Percentiles rank a stretch among this genome's conserved stretches.
phyloP scores from a whole-genome alignment of 1,140 invertebrate genomes.

The Stenopsyche tienmushanensis region DNA sequence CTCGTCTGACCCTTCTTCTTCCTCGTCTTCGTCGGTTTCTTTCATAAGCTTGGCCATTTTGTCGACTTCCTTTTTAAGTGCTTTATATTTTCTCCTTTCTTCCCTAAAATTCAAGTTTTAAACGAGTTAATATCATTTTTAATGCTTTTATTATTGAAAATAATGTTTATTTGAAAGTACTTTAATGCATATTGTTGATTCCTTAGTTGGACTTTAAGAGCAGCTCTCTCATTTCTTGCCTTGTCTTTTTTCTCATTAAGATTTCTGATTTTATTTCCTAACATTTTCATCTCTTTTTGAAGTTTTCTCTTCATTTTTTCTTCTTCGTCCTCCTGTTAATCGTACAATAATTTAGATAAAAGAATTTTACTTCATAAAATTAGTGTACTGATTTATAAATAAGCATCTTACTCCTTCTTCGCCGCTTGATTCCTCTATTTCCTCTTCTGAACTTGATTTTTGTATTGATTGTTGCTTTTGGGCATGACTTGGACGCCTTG shows the following conservation, averaged over 20 bases:
- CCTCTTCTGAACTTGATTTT: conserved; percentile 54
- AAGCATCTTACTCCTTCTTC: conserved; percentile 48
- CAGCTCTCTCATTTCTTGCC: conserved; percentile 74
- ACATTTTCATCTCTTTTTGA: conserved; percentile 71
- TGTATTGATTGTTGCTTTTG: conserved; percentile 53
- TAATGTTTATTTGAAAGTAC: conserved; percentile 47
- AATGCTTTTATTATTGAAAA: background rate
- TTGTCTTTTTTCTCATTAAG: conserved; percentile 76
- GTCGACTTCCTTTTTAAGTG: conserved; percentile 81
- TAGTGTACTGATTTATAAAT: background rate
- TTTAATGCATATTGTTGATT: conserved; percentile 75
- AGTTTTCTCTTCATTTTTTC: conserved; percentile 71
- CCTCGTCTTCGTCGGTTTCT: conserved; percentile 72
- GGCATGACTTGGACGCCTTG: conserved; percentile 54
- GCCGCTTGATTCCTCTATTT: conserved; percentile 56
- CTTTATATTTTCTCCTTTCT: conserved; percentile 74
- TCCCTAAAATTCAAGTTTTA: conserved; percentile 49
- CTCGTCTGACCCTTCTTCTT: conserved; percentile 68
- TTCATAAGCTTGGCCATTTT: conserved; percentile 86
- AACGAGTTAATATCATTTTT: background rate
- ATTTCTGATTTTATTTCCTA: conserved; percentile 74
- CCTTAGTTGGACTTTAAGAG: conserved; percentile 75
- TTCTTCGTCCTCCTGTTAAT: conserved; percentile 64
- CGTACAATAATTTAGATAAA: background rate
- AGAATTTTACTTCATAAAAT: background rate